These are phyloP conservation scores for Mola mola DNA, from an alignment of 2,113 vertebrate genomes.

Conservation along the genomic window DNA sequence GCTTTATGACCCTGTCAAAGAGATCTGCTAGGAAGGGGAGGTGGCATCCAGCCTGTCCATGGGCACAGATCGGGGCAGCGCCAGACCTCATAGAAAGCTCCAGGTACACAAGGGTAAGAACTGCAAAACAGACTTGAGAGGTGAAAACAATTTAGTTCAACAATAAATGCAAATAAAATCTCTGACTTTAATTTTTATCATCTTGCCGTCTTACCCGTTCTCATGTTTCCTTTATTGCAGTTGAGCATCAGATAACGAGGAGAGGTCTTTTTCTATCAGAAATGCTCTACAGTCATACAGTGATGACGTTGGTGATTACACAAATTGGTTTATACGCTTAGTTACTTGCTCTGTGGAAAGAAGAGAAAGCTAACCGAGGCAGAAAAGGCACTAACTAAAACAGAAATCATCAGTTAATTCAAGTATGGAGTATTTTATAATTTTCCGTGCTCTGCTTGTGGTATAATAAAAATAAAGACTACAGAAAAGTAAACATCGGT, in stretches of 20 bases:
- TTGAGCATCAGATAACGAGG: conserved; percentile 1
- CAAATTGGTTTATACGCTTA: conserved; percentile 14
- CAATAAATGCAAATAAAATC: neutral
- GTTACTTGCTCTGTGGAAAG: conserved; percentile 18
- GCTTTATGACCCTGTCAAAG: conserved; percentile 78
- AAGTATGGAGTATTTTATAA: no score
- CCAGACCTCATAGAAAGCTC: conserved; percentile 13
- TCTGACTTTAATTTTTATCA: neutral
- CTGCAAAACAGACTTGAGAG: conserved; percentile 29
- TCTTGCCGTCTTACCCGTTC: neutral
- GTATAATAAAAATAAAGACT: no score
- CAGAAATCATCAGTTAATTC: no score
- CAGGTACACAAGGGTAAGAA: conserved; percentile 51
- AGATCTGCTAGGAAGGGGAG: conserved; percentile 62
- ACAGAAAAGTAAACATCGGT: no score
- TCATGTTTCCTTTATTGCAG: conserved; percentile 24
- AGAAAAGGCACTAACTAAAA: conserved; percentile 10
- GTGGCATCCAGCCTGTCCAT: conserved; percentile 41
- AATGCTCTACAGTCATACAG: neutral
- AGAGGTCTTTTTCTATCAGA: neutral
- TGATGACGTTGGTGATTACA: conserved; percentile 20
- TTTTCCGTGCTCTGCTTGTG: no score
- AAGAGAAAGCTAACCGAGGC: conserved; percentile 17
- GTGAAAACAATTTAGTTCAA: neutral
- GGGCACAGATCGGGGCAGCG: conserved; percentile 41